Base-by-base conservation (phyloP, 2,113 vertebrate species). In the Dromaius novaehollandiae region DNA sequence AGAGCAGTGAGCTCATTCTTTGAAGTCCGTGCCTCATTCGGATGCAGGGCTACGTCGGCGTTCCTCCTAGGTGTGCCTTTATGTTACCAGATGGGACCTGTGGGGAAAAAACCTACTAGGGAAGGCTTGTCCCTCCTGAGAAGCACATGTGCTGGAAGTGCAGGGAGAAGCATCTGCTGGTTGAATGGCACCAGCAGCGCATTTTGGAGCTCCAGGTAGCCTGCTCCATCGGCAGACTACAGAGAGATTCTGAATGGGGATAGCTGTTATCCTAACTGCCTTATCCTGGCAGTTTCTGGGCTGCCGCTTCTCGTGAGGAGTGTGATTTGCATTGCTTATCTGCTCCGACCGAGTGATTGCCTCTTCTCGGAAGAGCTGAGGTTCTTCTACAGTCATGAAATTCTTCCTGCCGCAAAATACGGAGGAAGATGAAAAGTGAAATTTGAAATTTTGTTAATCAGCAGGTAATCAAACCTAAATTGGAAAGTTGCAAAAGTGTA, bases 371-470 rank as follows among this genome's bases (percentile, higher is more conserved):
- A 85, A 86, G 21, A 68, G 44, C 70, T 56, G 50, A 83, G 17
- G 6, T 44, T 51, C 51, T 77, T 69, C 51, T 86, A 25, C 58
- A 70, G 12, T 13, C 14, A 1, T 55, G 64, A 51, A 86, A 55
- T n/a, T 46, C 13, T 46, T 86, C 64, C 24, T 50, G 19, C 16
- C 42, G 22, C 8, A 77, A 82, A 69, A 68, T 34, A 9, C 13
- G 24, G 44, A 83, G 55, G 63, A 64, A 88, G 38, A 95, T 86
- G 60, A 75, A 76, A 86, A 71, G 28, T 50, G 82, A 95, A 81
- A 91, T 88, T 44, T 38, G 38, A 78, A 95, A 75, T 93, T 89
- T 96, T 94, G 28, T 81, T 94, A 94, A 94, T 95, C 55, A 86
- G 88, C 69, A 48, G 36, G 55, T 90, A 95, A 95, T 97, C 79